Conservation (phyloP, 2,113 vertebrate genomes). For the Passerina amoena region DNA sequence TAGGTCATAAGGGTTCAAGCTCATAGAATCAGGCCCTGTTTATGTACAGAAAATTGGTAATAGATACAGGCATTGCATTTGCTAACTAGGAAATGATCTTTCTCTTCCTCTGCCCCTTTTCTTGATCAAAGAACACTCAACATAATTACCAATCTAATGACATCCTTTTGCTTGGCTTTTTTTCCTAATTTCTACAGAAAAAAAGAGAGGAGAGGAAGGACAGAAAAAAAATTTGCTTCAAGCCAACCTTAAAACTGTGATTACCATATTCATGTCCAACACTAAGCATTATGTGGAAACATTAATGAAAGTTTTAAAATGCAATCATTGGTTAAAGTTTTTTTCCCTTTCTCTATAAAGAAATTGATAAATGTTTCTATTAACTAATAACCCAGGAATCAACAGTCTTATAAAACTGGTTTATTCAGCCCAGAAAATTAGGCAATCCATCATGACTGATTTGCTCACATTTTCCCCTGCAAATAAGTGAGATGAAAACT, state of each 20-base stretch:
- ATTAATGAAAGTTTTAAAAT: constrained; percentile 93
- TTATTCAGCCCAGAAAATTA: constrained; percentile 96
- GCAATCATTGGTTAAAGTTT: constrained; percentile 87
- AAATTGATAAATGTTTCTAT: constrained; percentile 96
- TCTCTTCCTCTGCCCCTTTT: constrained; percentile 25
- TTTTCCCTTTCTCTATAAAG: constrained; percentile 55
- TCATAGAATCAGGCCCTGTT: background rate
- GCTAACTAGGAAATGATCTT: constrained; percentile 39
- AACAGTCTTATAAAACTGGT: constrained; percentile 95
- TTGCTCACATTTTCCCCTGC: constrained; percentile 88
- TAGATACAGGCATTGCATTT: constrained; percentile 12
- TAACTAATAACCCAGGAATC: constrained; percentile 97
- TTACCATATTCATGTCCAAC: constrained; percentile 75
- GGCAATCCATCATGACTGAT: constrained; percentile 97
- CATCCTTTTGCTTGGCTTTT: constrained; percentile 48
- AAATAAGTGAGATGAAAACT: constrained; percentile 84
- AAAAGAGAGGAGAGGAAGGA: background rate
- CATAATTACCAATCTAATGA: constrained; percentile 61
- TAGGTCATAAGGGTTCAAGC: background rate
- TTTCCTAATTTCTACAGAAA: background rate
- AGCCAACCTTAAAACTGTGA: constrained; percentile 52
- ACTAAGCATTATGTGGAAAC: constrained; percentile 83
- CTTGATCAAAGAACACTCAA: constrained; percentile 67
- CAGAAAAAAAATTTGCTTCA: constrained; percentile 33
- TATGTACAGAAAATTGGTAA: background rate